phyloP scores from a whole-genome alignment of 2,113 vertebrate genomes.

The Notarius quadriscutis region DNA sequence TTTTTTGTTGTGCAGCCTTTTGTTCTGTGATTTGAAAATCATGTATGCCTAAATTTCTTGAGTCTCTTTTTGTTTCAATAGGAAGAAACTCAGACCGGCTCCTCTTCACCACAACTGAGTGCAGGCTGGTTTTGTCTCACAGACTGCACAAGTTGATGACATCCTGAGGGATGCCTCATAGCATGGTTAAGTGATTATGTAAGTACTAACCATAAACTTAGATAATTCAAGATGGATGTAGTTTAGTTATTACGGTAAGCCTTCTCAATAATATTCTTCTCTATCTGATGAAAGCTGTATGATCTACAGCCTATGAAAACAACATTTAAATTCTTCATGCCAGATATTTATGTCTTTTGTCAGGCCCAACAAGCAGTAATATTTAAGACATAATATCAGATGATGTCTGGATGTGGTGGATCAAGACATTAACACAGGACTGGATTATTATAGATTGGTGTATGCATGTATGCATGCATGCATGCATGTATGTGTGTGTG shows the following conservation, averaged over 20 bases:
- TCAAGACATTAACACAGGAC: constrained; percentile 39
- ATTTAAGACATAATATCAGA: constrained; percentile 20
- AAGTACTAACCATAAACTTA: constrained; percentile 36
- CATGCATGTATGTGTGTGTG: too few relatives aligned
- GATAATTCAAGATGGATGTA: constrained; percentile 33
- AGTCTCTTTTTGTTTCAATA: constrained; percentile 67
- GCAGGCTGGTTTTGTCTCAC: constrained; percentile 63
- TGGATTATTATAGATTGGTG: constrained; percentile 39
- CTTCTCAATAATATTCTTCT: constrained; percentile 27
- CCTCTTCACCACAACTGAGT: constrained; percentile 69
- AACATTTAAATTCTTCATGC: not conserved
- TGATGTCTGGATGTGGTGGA: constrained; percentile 31
- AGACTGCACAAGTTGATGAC: constrained; percentile 58
- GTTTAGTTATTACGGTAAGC: constrained; percentile 32
- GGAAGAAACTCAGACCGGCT: constrained; percentile 64
- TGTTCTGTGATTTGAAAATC: constrained; percentile 70
- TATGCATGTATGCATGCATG: too few relatives aligned
- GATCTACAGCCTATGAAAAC: constrained; percentile 27
- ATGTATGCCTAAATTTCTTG: constrained; percentile 67
- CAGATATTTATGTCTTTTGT: constrained; percentile 18
- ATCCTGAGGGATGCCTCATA: constrained; percentile 23
- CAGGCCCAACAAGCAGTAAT: constrained; percentile 10
- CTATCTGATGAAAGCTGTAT: constrained; percentile 27
- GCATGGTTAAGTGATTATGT: constrained; percentile 32
- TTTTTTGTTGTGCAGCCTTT: constrained; percentile 64